Base-by-base conservation (phyloP, 2,888 invertebrate species). In the Aphodius granarius region DNA sequence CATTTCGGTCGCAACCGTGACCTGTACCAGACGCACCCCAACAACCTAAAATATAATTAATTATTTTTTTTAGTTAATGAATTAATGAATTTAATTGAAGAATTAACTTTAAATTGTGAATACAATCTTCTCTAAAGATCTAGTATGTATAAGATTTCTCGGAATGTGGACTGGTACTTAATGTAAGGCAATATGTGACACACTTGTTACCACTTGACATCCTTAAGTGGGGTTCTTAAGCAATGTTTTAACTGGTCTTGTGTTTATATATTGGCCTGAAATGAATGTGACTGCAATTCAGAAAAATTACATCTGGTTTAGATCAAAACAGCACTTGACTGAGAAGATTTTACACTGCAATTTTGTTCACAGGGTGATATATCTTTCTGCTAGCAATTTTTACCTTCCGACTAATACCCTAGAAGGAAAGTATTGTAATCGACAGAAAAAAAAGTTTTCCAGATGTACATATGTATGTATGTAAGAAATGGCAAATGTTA, bases 11-110 rank as follows among this genome's bases (percentile, higher is more conserved):
- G n/a, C 92, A 91, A 70, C 88, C 88, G 68, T 88, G 88, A 71
- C 89, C 87, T 78, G 87, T 87, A 70, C 89, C 89, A 0, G 89
- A 89, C 71, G 87, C 87, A 79, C 88, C 88, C 91, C 90, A 91
- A 82, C 91, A 91, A 73, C 90, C 91, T 91, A 20, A 13, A 63
- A 73, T 70, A 74, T 68, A 68, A 66, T 62, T 9, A 62, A 62
- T 9, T 9, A 62, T 9, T 9, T 62, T 62, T 17, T 68, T 16
- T n/a, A 18, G 20, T 18, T 5, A 68, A 6, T 68, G 15, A 18
- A 18, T 16, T 68, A 68, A 15, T 3, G 9, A 20, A 19, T 19
- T 19, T 19, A 68, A 1, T 16, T n/a, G n/a, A n/a, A n/a, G n/a
- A n/a, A n/a, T n/a, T n/a, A n/a, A n/a, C n/a, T n/a, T n/a, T n/a